A percentile compares a stretch with the other conserved stretches of the same genome.
These are phyloP conservation scores for human DNA, from an alignment of 2,113 vertebrate species.

Conservation along the genomic window DNA sequence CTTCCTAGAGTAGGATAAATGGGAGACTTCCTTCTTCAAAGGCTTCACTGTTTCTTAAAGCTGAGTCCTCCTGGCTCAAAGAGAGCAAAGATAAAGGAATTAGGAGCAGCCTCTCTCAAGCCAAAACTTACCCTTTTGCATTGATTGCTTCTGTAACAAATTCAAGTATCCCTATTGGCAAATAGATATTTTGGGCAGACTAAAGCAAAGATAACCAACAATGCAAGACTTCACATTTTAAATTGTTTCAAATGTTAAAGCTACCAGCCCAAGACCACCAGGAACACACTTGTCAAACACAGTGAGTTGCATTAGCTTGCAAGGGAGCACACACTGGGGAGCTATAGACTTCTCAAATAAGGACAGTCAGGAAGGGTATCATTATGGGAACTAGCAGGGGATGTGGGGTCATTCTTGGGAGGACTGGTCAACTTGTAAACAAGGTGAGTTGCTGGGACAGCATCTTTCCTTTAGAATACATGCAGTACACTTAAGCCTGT, in stretches of 20 bases:
- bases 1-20: background rate
- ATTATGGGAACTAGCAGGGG: background rate
- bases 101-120: background rate
- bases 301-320: too few relatives aligned
- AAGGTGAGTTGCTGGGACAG: background rate
- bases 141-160: background rate
- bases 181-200: background rate
- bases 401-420: background rate
- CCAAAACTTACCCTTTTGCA: too few relatives aligned
- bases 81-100: background rate
- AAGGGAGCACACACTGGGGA: background rate
- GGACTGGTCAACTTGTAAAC: background rate
- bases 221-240: background rate
- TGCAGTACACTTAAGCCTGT: too few relatives aligned
- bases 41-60: background rate
- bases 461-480: background rate
- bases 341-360: accelerated
- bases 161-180: background rate
- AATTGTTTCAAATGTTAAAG: background rate
- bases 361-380: background rate
- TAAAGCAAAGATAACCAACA: background rate
- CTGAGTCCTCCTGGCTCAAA: background rate
- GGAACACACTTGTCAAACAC: background rate
- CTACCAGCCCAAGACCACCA: background rate
- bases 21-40: background rate